Evolutionary conservation across 2,888 invertebrate genomes (phyloP).

Genomic region (Caenorhabditis sp.): DNA sequence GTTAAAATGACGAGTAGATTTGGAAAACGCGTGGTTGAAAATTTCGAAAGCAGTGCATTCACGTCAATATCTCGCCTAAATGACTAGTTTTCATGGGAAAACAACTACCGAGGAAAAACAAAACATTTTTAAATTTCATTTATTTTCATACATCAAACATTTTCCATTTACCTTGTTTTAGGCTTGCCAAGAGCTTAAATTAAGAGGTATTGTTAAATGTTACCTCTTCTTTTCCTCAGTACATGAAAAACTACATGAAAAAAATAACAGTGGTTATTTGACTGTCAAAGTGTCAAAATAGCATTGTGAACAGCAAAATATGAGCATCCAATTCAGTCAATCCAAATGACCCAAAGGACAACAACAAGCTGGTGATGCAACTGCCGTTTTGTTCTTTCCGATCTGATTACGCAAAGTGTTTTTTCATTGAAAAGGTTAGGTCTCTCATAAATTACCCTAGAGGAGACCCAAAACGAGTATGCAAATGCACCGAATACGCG

Average conservation of each 20-base stretch:
- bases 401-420: conserved; percentile 7
- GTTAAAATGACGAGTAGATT: too few relatives aligned
- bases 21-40: background rate
- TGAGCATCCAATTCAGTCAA: background rate
- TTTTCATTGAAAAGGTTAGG: conserved; percentile 10
- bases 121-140: too few relatives aligned
- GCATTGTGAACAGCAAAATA: too few relatives aligned
- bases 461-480: background rate
- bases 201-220: background rate
- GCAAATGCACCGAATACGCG: background rate
- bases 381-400: background rate
- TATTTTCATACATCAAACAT: too few relatives aligned
- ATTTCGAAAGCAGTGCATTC: background rate
- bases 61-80: background rate
- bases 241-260: background rate
- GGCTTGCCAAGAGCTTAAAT: background rate
- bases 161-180: too few relatives aligned
- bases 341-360: background rate
- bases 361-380: too few relatives aligned
- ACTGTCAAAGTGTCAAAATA: too few relatives aligned
- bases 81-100: too few relatives aligned
- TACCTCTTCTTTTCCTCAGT: background rate
- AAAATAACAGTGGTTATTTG: background rate
- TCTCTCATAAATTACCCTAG: conserved; percentile 6
- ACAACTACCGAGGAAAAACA: too few relatives aligned